Base-by-base conservation (phyloP, 2,888 invertebrate species). In the Nineta flava region DNA sequence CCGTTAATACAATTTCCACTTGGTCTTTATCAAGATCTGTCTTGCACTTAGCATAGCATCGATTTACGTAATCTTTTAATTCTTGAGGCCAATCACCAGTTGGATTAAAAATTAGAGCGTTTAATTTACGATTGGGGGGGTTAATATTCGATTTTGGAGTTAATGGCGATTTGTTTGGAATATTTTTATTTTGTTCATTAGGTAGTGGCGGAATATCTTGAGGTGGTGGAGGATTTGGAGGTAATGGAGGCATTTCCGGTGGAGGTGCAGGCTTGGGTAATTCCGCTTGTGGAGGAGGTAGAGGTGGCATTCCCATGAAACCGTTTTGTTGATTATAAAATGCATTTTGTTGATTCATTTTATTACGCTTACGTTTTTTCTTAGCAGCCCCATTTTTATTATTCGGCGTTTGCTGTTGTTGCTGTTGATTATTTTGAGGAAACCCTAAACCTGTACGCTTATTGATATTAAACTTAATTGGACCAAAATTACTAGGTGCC, bases 1-100 rank as follows among this genome's bases (percentile, higher is more conserved):
- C 92, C 67, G 94, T 94, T 51, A 99, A 73, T 60, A 91, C 88
- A 55, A 90, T 87, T 65, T 95, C 92, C 52, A 96, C 90, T 68
- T 90, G 85, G 71, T 95, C 93, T 64, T 91, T 87, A 64, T 96
- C 94, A 57, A 88, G 79, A 53, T 79, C 79, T 12, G 88, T 86
- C 60, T 81, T 80, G 62, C 93, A 94, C 67, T 91, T 88, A 45
- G 84, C 83, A 71, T 94, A 96, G 62, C 95, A 93, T 55, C 88
- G 79, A 61, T 87, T 83, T 13, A 96, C 92, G 69, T 94, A 97
- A 58, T 84, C 79, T 65, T 85, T 83, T 45, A 87, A 68, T 56
- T 81, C 81, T 54, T 83, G 81, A 2, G 87, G 87, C 86, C 86
- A 87, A 47, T 79, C 75, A 56, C 81, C 83, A 10, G 77, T 74